Percentiles rank a stretch among this genome's conserved stretches.
These are phyloP conservation scores for Sarcophilus harrisii DNA, from an alignment of 2,797 vertebrate genomes.

Conservation along the genomic window DNA sequence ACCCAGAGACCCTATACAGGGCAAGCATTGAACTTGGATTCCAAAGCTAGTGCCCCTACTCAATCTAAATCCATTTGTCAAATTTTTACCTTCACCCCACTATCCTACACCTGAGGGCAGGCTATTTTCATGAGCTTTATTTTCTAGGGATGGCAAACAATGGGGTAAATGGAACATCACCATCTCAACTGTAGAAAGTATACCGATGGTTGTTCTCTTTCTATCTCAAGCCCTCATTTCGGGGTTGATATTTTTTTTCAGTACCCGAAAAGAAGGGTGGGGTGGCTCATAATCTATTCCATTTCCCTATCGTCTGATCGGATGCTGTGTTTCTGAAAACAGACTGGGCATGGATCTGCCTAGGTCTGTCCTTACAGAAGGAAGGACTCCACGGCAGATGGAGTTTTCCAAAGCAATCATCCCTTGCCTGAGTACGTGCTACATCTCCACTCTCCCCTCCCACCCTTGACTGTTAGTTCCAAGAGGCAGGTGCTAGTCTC, in stretches of 20 bases:
- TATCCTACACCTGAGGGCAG: not conserved
- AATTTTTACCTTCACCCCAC: not conserved
- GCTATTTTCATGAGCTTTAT: not conserved
- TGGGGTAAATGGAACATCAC: too few relatives aligned
- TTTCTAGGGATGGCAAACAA: not conserved
- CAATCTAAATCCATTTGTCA: not conserved
- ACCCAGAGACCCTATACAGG: not conserved
- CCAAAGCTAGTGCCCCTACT: not conserved
- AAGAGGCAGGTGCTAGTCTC: not conserved
- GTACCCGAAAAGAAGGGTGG: not conserved
- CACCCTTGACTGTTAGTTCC: not conserved
- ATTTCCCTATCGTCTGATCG: not conserved
- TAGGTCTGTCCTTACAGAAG: not conserved
- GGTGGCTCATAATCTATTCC: not conserved
- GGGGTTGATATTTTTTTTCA: not conserved
- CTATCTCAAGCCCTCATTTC: not conserved
- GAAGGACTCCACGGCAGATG: not conserved
- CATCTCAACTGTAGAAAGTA: not conserved
- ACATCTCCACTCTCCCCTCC: not conserved
- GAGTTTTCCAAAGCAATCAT: not conserved
- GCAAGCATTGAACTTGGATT: not conserved
- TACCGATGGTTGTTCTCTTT: not conserved
- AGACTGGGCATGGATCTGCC: not conserved
- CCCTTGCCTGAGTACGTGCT: not conserved
- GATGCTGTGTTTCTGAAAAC: not conserved